Evolutionary conservation across 1,140 invertebrate species (phyloP).

Genomic region (Calliopsis andreniformis): DNA sequence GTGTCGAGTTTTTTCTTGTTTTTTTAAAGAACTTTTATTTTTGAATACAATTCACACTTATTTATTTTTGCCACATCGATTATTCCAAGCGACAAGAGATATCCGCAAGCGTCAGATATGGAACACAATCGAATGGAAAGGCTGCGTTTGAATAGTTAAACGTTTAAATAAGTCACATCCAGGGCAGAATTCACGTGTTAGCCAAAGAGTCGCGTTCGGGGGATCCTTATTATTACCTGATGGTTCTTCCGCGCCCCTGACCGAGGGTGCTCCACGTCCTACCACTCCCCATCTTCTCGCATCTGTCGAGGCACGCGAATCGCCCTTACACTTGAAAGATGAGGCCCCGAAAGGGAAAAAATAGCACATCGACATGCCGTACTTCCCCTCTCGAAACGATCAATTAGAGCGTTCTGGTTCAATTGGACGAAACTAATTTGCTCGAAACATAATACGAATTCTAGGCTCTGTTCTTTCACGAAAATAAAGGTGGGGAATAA

Average conservation of each 20-base stretch:
- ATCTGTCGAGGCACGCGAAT: conserved; percentile 78
- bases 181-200: conserved; percentile 63
- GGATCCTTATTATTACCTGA: conserved; percentile 75
- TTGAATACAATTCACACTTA: too few species aligned
- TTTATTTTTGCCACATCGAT: neutral
- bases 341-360: conserved; percentile 73
- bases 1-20: too few species aligned
- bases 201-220: conserved; percentile 64
- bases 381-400: conserved; percentile 23
- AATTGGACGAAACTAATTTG: conserved; percentile 37
- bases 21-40: too few species aligned
- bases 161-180: conserved; percentile 74
- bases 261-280: conserved; percentile 47
- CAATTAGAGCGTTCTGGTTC: conserved; percentile 28
- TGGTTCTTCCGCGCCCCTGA: conserved; percentile 66
- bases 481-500: too few species aligned
- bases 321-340: conserved; percentile 63
- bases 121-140: neutral
- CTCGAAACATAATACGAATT: neutral
- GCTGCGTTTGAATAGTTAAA: conserved; percentile 16
- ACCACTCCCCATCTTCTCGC: conserved; percentile 67
- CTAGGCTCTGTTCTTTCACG: neutral
- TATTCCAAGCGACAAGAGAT: neutral
- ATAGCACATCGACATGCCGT: conserved; percentile 27
- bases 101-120: too few species aligned